Evolutionary conservation across 2,797 vertebrate species (phyloP), one percentile per base, ranked within the genome.

Genomic region (Ataeniobius toweri): DNA sequence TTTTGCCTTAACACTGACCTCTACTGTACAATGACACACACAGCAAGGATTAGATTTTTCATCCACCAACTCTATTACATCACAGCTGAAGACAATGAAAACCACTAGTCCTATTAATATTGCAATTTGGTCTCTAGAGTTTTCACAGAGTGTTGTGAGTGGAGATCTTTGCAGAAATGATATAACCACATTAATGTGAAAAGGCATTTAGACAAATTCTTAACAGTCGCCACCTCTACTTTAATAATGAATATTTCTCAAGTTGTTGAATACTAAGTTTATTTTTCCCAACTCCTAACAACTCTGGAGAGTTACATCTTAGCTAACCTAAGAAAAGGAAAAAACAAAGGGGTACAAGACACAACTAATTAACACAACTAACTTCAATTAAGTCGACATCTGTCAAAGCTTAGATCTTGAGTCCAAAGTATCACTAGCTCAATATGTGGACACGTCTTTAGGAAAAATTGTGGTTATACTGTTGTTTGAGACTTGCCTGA

Each of bases 1-100:
- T 65, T 83, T 46, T 82, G 78, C 71, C 77, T 78, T 26, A 86
- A 86, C 67, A 67, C 83, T 88, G 89, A 84, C 88, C 78, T 85
- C 91, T 89, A 69, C 82, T 89, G 90, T 80, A 79, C 26, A 84
- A 24, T 67, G 1, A 41, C 9, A 2, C 36, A 31, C 80, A 83
- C 18, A 77, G 79, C 84, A 83, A 73, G 71, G 73, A 5, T 28
- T 67, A 69, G 73, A 14, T 28, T 67, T 20, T 39, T 67, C 4
- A 55, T 22, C 18, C 20, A 65, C 63, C 18, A 22, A 65, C 20
- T 22, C 36, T 2, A 39, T 39, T 2, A 9, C 31, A 10, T 65
- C 36, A 39, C 63, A 22, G 31, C 6, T 12, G 9, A 65, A 41
- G 22, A 39, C 63, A 22, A 65, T 65, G 18, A 65, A 65, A 41